Conservation (phyloP, 2,113 vertebrate species). For the Corythornis cristatus region DNA sequence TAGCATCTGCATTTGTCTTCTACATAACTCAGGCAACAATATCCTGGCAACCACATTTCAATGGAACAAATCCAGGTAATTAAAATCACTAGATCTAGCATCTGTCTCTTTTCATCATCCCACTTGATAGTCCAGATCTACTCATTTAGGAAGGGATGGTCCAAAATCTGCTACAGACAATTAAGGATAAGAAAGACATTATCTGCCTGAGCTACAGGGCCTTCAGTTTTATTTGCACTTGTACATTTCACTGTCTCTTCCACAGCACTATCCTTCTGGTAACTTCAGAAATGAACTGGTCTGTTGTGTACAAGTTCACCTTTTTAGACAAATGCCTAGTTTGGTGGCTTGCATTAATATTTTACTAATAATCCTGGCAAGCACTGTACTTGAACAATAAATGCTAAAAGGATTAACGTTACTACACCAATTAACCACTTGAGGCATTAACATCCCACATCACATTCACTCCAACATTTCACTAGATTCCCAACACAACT, state of each 20-base stretch:
- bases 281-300: not conserved
- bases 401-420: not conserved
- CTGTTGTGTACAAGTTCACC: not conserved
- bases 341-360: not conserved
- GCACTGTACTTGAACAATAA: not conserved
- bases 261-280: not conserved
- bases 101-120: slow-evolving; percentile 61
- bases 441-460: not conserved
- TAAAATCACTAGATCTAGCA: slow-evolving; percentile 65
- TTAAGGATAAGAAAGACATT: not conserved
- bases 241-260: not conserved
- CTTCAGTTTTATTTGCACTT: not conserved
- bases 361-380: not conserved
- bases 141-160: not conserved
- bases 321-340: not conserved
- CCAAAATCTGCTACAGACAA: not conserved
- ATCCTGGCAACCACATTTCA: slow-evolving; percentile 85
- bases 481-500: not conserved
- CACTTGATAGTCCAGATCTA: slow-evolving; percentile 29
- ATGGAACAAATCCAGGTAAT: slow-evolving; percentile 70
- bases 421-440: not conserved
- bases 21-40: slow-evolving; percentile 80
- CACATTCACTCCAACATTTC: not conserved
- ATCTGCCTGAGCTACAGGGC: not conserved
- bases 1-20: slow-evolving; percentile 55